Conservation (phyloP, 1,140 invertebrate genomes). For the Drosophila miranda region DNA sequence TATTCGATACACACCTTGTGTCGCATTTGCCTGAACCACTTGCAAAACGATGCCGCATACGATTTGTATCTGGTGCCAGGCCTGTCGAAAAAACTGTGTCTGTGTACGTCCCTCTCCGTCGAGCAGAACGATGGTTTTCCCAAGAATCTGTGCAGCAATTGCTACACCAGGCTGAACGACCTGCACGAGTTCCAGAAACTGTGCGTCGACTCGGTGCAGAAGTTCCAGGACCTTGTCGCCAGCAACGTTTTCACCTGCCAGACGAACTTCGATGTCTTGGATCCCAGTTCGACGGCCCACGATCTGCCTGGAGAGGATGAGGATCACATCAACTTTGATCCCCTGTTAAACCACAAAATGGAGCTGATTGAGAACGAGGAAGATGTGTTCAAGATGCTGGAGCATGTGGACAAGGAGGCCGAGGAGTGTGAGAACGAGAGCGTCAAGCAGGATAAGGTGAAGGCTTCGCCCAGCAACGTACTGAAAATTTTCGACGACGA, state of each 20-base stretch:
- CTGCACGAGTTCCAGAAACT: slow-evolving; percentile 74
- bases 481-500: slow-evolving; percentile 58
- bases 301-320: slow-evolving; percentile 61
- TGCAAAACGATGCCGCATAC: slow-evolving; percentile 72
- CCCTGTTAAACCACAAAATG: slow-evolving; percentile 74
- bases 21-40: slow-evolving; percentile 73
- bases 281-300: slow-evolving; percentile 43
- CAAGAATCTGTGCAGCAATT: slow-evolving; percentile 73
- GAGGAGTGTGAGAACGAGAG: slow-evolving; percentile 61
- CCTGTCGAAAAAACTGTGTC: slow-evolving; percentile 71
- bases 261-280: slow-evolving; percentile 61
- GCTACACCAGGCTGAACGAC: slow-evolving; percentile 70
- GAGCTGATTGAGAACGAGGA: slow-evolving; percentile 77
- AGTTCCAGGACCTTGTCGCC: slow-evolving; percentile 73
- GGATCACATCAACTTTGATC: slow-evolving; percentile 74
- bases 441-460: slow-evolving; percentile 30
- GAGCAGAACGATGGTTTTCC: slow-evolving; percentile 78
- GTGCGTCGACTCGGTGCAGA: slow-evolving; percentile 74
- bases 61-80: slow-evolving; percentile 77
- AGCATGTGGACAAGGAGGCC: slow-evolving; percentile 75
- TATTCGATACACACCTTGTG: slow-evolving; percentile 77
- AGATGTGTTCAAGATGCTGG: slow-evolving; percentile 79
- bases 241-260: slow-evolving; percentile 66
- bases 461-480: slow-evolving; percentile 9
- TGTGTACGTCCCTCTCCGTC: slow-evolving; percentile 75